Conservation (phyloP, 2,797 vertebrate genomes). For the Rallus crepitans region DNA sequence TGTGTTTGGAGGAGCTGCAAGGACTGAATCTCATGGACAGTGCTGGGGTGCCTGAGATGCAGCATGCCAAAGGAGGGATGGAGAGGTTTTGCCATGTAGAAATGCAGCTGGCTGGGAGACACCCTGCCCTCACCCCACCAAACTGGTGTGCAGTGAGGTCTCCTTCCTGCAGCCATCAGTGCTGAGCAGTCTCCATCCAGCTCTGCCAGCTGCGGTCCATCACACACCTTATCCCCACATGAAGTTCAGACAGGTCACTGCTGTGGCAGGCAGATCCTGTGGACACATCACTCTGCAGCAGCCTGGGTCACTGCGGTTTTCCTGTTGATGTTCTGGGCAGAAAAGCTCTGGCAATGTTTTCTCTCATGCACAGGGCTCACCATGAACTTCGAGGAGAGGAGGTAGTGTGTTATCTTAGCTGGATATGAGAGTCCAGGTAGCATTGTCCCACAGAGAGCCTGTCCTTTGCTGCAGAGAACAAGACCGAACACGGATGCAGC, state of each 20-base stretch:
- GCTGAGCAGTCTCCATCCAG: neutral
- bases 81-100: neutral
- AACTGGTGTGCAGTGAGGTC: rapidly evolving
- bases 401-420: neutral
- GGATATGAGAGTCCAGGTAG: neutral
- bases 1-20: neutral
- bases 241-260: neutral
- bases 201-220: neutral
- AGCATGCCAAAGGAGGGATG: neutral
- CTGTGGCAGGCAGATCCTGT: rapidly evolving
- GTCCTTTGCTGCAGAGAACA: rapidly evolving
- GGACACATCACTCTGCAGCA: neutral
- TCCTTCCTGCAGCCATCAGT: neutral
- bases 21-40: neutral
- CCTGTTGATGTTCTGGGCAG: neutral
- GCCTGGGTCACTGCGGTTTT: rapidly evolving
- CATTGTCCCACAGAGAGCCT: rapidly evolving
- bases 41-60: neutral
- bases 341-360: rapidly evolving
- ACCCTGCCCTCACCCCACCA: neutral
- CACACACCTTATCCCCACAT: rapidly evolving
- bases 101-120: neutral
- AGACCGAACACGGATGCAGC: rapidly evolving
- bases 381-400: neutral
- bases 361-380: neutral